phyloP scores from a whole-genome alignment of 1,140 invertebrate species.

The Papilio aristodemus region DNA sequence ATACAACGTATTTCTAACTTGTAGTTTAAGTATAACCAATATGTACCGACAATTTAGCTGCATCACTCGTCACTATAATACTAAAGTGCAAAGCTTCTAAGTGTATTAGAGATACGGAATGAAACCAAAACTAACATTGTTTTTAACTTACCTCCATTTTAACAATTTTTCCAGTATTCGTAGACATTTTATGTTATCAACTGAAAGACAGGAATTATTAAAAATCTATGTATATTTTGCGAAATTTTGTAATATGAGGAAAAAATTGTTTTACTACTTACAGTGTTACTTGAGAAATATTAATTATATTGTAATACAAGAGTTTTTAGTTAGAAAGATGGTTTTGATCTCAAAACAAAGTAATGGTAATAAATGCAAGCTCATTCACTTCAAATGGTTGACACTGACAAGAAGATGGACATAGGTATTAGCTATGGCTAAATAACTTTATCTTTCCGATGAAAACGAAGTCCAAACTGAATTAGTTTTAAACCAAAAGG shows the following conservation, averaged over 20 bases:
- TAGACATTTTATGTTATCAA: slow-evolving; percentile 60
- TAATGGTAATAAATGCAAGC: slow-evolving; percentile 23
- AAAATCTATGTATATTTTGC: background rate
- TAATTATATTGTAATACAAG: background rate
- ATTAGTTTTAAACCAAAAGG: too few relatives aligned
- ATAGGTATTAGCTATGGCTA: too few relatives aligned
- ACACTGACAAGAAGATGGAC: slow-evolving; percentile 23
- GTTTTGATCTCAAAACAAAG: slow-evolving; percentile 21
- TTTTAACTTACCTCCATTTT: slow-evolving; percentile 78
- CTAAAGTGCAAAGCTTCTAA: background rate
- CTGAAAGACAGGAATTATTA: slow-evolving; percentile 31
- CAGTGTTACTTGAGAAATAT: background rate
- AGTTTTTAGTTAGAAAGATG: background rate
- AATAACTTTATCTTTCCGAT: too few relatives aligned
- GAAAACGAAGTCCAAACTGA: too few relatives aligned
- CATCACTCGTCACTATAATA: background rate
- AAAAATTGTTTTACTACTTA: background rate
- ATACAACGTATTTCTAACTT: too few relatives aligned
- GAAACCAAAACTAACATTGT: background rate
- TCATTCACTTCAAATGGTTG: slow-evolving; percentile 31
- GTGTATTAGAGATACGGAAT: background rate
- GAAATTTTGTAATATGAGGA: background rate
- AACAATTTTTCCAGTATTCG: slow-evolving; percentile 77
- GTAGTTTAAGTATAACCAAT: too few relatives aligned
- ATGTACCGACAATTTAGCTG: background rate